Evolutionary conservation across 2,113 vertebrate genomes (phyloP).

Genomic region (Triplophysa dalaica): DNA sequence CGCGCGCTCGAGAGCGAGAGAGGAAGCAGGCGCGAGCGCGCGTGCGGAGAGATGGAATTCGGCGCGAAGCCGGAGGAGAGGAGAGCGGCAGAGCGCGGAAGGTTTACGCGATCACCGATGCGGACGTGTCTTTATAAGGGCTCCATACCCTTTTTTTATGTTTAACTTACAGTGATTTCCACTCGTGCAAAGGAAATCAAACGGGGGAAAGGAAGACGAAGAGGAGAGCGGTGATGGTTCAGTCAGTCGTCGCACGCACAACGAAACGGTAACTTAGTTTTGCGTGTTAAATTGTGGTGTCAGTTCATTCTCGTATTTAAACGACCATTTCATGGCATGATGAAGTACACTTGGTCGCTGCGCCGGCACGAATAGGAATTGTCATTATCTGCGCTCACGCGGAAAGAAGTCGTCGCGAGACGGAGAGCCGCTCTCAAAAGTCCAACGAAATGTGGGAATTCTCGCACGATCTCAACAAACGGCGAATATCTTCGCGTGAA

Average conservation of each 20-base stretch:
- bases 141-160: neutral
- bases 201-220: neutral
- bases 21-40: conserved; percentile 35
- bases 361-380: neutral
- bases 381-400: neutral
- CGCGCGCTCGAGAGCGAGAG: conserved; percentile 65
- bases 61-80: conserved; percentile 1
- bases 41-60: conserved; percentile 16
- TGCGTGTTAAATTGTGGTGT: neutral
- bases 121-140: neutral
- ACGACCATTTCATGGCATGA: neutral
- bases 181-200: too few relatives aligned
- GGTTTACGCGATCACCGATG: neutral
- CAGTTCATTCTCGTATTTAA: neutral
- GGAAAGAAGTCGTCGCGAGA: neutral
- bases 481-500: neutral
- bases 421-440: conserved; percentile 5
- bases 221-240: neutral
- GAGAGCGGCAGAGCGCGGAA: neutral
- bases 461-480: neutral
- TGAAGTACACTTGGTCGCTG: neutral
- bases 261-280: conserved; percentile 18
- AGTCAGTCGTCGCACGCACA: conserved; percentile 14
- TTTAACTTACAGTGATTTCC: too few relatives aligned
- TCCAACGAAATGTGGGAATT: neutral